Conservation (phyloP, 2,888 invertebrate genomes). For the Ichneumon xanthorius region DNA sequence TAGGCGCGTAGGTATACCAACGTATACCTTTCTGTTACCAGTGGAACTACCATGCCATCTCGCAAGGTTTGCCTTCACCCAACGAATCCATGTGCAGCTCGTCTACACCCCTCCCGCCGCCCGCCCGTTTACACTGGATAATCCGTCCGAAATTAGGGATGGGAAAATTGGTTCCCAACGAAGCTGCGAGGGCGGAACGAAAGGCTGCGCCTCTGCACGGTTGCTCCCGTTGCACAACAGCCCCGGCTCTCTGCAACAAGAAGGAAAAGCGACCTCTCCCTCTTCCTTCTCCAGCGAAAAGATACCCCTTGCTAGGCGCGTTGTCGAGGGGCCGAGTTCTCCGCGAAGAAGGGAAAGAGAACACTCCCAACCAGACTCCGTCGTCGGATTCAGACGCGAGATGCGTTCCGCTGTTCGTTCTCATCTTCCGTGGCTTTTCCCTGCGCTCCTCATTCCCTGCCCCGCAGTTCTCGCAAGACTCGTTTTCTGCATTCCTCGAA, state of each 20-base stretch:
- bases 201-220: conserved; percentile 9
- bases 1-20: conserved; percentile 65
- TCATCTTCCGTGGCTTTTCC: conserved; percentile 43
- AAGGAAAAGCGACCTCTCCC: conserved; percentile 10
- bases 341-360: conserved; percentile 2
- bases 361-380: background rate
- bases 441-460: background rate
- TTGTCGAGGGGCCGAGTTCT: background rate
- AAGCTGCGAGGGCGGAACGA: conserved; percentile 22
- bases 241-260: conserved; percentile 20
- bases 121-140: conserved; percentile 74
- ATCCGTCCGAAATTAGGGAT: conserved; percentile 78
- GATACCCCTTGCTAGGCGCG: background rate
- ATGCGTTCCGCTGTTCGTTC: conserved; percentile 20
- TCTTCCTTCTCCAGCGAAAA: background rate
- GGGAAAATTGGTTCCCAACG: conserved; percentile 75
- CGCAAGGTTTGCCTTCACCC: conserved; percentile 24
- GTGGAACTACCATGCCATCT: conserved; percentile 27
- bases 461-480: conserved; percentile 30
- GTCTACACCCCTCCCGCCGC: background rate
- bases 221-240: conserved; percentile 55
- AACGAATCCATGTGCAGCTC: conserved; percentile 35
- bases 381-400: background rate
- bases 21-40: conserved; percentile 36
- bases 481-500: conserved; percentile 39